Evolutionary conservation across 2,888 invertebrate species (phyloP), one percentile per base, ranked within the genome.

Genomic region (Drosophila anceps): DNA sequence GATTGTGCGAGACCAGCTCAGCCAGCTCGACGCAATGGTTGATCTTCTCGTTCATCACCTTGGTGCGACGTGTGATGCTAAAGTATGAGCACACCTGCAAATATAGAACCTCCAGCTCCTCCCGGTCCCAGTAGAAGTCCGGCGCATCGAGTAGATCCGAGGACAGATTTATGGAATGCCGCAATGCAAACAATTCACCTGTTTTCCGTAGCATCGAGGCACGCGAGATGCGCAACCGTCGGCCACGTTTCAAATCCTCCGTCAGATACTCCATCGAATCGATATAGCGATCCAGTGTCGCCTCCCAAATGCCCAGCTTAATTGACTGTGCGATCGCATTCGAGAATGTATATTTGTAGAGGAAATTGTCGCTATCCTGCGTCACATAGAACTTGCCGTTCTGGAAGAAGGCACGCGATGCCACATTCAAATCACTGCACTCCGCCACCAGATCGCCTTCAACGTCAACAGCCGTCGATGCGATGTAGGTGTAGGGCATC

Each of bases 81-180:
- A 98, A 97, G 93, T 98, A 97, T 2, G 95, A 94, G 74, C 96
- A 96, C 0, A 96, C 96, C 90, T 96, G 95, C 68, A 96, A 95
- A 93, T 98, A 99, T 8, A 99, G 94, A 0, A 93, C 94, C 93
- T 99, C 99, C 35, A 99, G 93, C 62, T 96, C 95, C 84, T 98
- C 98, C 61, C 98, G 95, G 90, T 99, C 99, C 99, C 99, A 99
- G 93, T 99, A 99, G 93, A 98, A 98, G 93, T 99, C 99, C 0
- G 99, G 98, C 0, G 98, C 98, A 92, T 98, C 98, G 78, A 99
- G 93, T 48, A 99, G 94, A 93, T 99, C 98, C 0, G 98, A 98
- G 82, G 98, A 97, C 76, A 99, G 94, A 93, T 98, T 99, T 61
- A 99, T 96, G 24, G 96, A 94, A 93, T 98, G 98, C 6, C 98